Base-by-base conservation (phyloP, 2,113 vertebrate species). In the Centropus unirufus region DNA sequence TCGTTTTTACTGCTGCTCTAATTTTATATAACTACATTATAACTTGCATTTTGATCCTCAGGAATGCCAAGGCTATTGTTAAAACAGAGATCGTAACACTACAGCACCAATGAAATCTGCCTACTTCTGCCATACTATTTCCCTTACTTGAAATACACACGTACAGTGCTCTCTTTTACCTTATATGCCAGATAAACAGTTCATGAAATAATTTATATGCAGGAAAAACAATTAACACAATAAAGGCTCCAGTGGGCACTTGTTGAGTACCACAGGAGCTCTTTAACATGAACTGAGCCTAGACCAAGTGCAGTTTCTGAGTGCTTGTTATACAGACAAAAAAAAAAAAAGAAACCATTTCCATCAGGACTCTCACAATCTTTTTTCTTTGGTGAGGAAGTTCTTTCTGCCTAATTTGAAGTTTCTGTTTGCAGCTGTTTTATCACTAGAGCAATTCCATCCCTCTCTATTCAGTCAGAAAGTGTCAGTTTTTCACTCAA, bases 21-120 rank as follows among this genome's bases (percentile, higher is more conserved):
- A 93, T 96, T 97, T 97, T 96, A 92, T 91, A 22, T 90, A 92
- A 87, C 68, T 89, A 81, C 63, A 40, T 90, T 79, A 77, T 84
- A 95, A 93, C 75, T 87, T 81, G 52, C 42, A 42, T 82, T 94
- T 87, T 80, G 84, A 81, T 84, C 68, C 89, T 74, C 59, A 64
- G 74, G 63, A 62, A 85, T 47, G 57, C 49, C 72, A 86, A 64
- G 39, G 42, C n/a, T 81, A 51, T 81, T 87, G 64, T 78, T 80
- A 83, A 74, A 95, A 62, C n/a, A 24, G 83, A 0, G 0, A 73
- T 51, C 21, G 47, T 49, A 90, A 73, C 2, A 2, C 51, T 72
- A 54, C 51, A 42, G 47, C 22, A 32, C 87, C 76, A 89, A 30
- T 54, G 46, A 92, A 96, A 95, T 55, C 52, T 82, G 58, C 76